Conservation (phyloP, 2,888 invertebrate genomes). For the Seladonia tumulorum region DNA sequence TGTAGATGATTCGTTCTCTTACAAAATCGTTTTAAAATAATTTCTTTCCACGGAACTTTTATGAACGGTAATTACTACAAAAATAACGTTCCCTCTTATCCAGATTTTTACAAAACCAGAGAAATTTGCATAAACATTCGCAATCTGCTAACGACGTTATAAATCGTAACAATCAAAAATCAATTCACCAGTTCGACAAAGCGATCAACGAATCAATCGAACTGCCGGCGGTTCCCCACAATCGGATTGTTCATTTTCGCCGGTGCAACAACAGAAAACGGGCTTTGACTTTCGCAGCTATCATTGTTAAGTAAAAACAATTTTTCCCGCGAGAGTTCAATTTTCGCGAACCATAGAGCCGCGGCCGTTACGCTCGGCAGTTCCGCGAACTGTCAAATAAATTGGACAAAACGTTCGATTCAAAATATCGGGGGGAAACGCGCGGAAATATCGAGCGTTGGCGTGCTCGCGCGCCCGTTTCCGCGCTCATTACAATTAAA, state of each 20-base stretch:
- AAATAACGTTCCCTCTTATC: no score
- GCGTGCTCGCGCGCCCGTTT: background rate
- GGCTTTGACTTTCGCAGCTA: background rate
- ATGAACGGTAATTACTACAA: no score
- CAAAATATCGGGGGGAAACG: background rate
- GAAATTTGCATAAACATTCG: no score
- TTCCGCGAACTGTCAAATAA: background rate
- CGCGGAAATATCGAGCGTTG: background rate
- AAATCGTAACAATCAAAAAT: no score
- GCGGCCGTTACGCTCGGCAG: background rate
- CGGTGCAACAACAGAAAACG: background rate
- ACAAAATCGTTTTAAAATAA: no score
- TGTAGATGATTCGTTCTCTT: no score
- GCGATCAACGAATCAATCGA: no score
- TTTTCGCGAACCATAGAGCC: background rate
- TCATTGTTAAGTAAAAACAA: background rate
- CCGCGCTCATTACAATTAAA: constrained; percentile 3
- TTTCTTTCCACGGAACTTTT: no score
- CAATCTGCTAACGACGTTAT: no score
- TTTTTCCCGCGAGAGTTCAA: background rate
- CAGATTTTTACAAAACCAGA: no score
- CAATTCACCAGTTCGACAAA: no score
- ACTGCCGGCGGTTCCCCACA: no score
- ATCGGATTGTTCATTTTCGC: background rate
- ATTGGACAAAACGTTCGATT: background rate